Conservation (phyloP, 2,888 invertebrate genomes). For the Selenia dentaria region DNA sequence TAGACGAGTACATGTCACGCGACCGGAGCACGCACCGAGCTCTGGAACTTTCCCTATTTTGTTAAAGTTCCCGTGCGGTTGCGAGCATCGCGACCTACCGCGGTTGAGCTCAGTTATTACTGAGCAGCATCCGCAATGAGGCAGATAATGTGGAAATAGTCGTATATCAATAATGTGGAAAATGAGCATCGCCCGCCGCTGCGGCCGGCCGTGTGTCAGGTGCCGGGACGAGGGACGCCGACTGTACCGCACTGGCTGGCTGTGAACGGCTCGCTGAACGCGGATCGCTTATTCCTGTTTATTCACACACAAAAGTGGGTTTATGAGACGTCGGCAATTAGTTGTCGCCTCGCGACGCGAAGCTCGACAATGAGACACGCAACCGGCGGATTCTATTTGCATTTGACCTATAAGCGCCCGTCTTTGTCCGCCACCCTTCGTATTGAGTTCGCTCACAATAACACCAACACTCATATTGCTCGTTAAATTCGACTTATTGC, state of each 20-base stretch:
- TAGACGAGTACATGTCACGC: slow-evolving; percentile 79
- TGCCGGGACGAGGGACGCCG: background rate
- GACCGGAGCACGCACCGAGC: slow-evolving; percentile 72
- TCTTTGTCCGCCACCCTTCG: slow-evolving; percentile 43
- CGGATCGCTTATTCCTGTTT: slow-evolving; percentile 62
- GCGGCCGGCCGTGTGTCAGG: background rate
- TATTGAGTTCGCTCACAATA: background rate
- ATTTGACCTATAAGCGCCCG: slow-evolving; percentile 73
- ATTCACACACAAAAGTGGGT: slow-evolving; percentile 74
- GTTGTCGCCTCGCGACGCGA: slow-evolving; percentile 66
- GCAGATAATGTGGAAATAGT: too few species aligned
- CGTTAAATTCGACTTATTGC: background rate
- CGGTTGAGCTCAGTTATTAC: too few species aligned
- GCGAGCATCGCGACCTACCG: too few species aligned
- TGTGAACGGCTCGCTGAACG: slow-evolving; percentile 18
- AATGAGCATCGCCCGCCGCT: slow-evolving; percentile 10
- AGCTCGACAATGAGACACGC: slow-evolving; percentile 63
- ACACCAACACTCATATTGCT: background rate
- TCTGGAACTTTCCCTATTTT: slow-evolving; percentile 65
- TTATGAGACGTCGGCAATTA: slow-evolving; percentile 70
- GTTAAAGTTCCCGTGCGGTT: background rate
- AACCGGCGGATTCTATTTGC: slow-evolving; percentile 74
- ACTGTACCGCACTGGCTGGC: background rate
- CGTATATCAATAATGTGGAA: too few species aligned
- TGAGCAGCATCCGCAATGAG: too few species aligned